Evolutionary conservation across 2,113 vertebrate genomes (phyloP).

Genomic region (Cinclus cinclus): DNA sequence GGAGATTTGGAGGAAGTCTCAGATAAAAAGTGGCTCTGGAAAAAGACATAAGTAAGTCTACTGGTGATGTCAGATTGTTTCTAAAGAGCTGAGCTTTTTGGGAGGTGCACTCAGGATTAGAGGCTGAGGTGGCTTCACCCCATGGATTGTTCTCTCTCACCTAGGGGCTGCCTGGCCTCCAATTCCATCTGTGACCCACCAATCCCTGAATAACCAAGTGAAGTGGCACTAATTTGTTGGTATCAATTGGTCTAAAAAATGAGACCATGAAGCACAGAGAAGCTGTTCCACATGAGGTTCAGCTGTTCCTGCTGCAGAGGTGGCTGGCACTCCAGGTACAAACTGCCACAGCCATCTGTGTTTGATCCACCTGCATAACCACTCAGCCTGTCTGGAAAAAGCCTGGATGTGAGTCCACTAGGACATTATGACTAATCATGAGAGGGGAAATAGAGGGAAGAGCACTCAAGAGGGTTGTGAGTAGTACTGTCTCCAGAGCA

Average conservation of each 20-base stretch:
- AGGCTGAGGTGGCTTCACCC: not conserved
- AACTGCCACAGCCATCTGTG: not conserved
- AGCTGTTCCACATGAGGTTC: rapidly evolving
- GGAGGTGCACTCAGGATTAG: not conserved
- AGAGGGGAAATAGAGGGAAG: not conserved
- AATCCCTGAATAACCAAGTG: rapidly evolving
- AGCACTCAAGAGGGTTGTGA: not conserved
- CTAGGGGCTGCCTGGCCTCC: not conserved
- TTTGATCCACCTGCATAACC: not conserved
- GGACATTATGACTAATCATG: not conserved
- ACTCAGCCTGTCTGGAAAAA: not conserved
- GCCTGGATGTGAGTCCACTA: not conserved
- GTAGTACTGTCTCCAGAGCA: not conserved
- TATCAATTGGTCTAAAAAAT: not conserved
- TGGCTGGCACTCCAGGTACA: not conserved
- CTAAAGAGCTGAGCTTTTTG: not conserved
- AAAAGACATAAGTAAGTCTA: not conserved
- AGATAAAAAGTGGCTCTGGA: not conserved
- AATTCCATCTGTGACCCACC: not conserved
- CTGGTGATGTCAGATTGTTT: not conserved
- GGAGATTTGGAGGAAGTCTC: not conserved
- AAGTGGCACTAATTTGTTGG: rapidly evolving
- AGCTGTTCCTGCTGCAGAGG: not conserved
- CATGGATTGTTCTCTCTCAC: not conserved
- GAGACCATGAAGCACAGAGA: rapidly evolving